A percentile compares a stretch with the other conserved stretches of the same genome.
Conservation (phyloP, 1,140 invertebrate genomes). For the Bombus consobrinus region DNA sequence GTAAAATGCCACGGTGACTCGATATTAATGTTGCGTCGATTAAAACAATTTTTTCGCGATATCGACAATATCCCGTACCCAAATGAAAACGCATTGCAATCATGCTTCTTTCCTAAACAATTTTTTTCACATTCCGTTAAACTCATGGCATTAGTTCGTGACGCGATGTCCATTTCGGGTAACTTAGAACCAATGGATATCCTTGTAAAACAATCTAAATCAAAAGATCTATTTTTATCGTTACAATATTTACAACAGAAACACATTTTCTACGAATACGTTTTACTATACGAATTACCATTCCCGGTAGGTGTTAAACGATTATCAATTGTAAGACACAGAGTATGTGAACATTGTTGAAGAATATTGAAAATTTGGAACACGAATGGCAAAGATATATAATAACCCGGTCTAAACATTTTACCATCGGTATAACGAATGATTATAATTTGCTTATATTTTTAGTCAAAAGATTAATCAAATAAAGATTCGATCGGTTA, state of each 20-base stretch:
- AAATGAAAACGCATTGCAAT: slow-evolving; percentile 76
- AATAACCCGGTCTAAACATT: background rate
- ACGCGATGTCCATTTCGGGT: slow-evolving; percentile 63
- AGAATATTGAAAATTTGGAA: slow-evolving; percentile 51
- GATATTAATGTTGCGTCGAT: too few species aligned
- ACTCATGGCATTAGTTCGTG: slow-evolving; percentile 62
- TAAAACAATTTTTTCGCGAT: background rate
- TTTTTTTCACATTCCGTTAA: slow-evolving; percentile 77
- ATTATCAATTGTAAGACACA: slow-evolving; percentile 74
- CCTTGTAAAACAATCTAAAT: slow-evolving; percentile 78
- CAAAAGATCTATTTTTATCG: slow-evolving; percentile 9
- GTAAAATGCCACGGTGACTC: too few species aligned
- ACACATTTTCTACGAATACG: background rate
- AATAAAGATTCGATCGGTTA: background rate
- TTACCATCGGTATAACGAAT: background rate
- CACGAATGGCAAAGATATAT: background rate
- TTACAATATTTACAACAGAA: background rate
- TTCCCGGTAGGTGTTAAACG: slow-evolving; percentile 72
- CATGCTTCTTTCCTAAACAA: slow-evolving; percentile 70
- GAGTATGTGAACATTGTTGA: slow-evolving; percentile 44
- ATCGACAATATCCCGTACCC: slow-evolving; percentile 67
- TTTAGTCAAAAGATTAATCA: background rate
- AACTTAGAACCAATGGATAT: slow-evolving; percentile 76
- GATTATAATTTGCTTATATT: background rate
- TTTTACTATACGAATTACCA: slow-evolving; percentile 68